Evolutionary conservation across 2,797 vertebrate genomes (phyloP), one percentile per base, ranked within the genome.

Genomic region (Podarcis lilfordi): DNA sequence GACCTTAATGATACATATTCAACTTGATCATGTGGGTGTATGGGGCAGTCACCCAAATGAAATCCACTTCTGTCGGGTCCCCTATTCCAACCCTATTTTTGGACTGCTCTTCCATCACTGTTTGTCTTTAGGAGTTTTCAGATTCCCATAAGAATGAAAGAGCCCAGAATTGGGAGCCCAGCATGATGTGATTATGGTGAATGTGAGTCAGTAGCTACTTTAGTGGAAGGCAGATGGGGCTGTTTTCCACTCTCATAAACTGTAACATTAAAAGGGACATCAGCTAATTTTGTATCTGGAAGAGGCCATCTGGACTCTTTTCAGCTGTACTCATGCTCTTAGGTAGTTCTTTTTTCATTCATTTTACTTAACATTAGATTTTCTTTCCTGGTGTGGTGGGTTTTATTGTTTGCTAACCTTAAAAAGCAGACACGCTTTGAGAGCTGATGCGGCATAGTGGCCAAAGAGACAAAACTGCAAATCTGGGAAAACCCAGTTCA

Each of bases 221-320:
- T 91, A 92, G 87, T 69, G 27, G 89, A 87, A 93, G 91, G 92
- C 94, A 94, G 92, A 95, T 94, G 95, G 93, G 74, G 82, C 83
- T 94, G 89, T 91, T 96, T 96, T 95, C 84, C 88, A n/a, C 89
- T 94, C 89, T 90, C 77, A 89, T 84, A 93, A 91, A 88, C 92
- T 84, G 37, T 92, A 92, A 91, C 76, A 79, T 93, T 95, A 92
- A 91, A 93, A 94, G 93, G 89, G 94, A 93, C 59, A 88, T 93
- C 87, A 88, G 32, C 85, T 94, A 94, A 94, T 96, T 96, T 93
- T 90, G 91, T 90, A 93, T 92, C 89, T 90, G 74, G 89, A 95
- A 84, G 88, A 94, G 85, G 82, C 94, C 95, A 95, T 94, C 94
- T 96, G 95, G 66, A 89, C 92, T 80, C 78, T 88, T 87, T 86